A percentile compares a stretch with the other conserved stretches of the same genome.
phyloP scores from a whole-genome alignment of 2,797 vertebrate species.

The Pangasius mekongensis region DNA sequence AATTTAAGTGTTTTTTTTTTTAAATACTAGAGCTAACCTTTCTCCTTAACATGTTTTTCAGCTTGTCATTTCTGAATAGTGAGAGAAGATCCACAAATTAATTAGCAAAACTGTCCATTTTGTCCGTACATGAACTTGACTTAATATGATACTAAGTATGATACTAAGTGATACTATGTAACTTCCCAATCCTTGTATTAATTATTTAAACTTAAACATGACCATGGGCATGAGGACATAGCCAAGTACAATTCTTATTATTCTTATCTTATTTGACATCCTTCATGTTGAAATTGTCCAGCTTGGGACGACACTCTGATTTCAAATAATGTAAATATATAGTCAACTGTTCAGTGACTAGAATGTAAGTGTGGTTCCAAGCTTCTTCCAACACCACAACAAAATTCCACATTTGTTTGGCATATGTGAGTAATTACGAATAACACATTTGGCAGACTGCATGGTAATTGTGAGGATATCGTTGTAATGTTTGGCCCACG shows the following conservation, averaged over 20 bases:
- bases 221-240: not conserved
- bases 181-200: not conserved
- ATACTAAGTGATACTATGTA: not conserved
- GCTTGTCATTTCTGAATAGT: not conserved
- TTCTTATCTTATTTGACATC: conserved; percentile 21
- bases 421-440: conserved; percentile 64
- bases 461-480: conserved; percentile 61
- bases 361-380: conserved; percentile 43
- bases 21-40: conserved; percentile 22
- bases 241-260: conserved; percentile 16
- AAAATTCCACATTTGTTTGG: conserved; percentile 59
- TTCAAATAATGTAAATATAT: conserved; percentile 39
- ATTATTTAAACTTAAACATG: not conserved
- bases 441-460: conserved; percentile 59
- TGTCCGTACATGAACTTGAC: not conserved
- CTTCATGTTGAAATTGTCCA: conserved; percentile 1
- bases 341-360: conserved; percentile 37
- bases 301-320: conserved; percentile 1
- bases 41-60: conserved; percentile 12
- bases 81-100: not conserved
- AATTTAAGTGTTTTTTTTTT: not conserved
- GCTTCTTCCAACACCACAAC: conserved; percentile 51
- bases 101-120: conserved; percentile 2
- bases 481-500: conserved; percentile 58
- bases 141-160: too few relatives aligned